Conservation (phyloP, 2,888 invertebrate species). For the Apamea monoglypha region DNA sequence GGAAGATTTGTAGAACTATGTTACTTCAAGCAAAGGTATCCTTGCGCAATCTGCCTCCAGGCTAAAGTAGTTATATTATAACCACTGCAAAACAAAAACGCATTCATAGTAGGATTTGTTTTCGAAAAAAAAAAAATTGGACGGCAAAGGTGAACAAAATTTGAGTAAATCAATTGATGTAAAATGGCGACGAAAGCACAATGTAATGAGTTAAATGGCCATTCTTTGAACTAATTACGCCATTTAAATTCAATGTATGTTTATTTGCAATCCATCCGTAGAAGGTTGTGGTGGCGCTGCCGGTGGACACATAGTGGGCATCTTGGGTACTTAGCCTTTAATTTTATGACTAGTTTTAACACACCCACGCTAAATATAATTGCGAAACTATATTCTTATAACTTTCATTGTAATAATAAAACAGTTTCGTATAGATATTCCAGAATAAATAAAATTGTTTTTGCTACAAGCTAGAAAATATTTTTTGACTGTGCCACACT, state of each 20-base stretch:
- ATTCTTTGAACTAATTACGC: neutral
- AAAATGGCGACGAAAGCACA: neutral
- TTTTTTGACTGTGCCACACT: conserved; percentile 29
- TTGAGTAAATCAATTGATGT: neutral
- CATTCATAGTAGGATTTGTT: neutral
- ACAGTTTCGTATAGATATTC: neutral
- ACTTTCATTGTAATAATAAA: neutral
- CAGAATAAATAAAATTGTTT: neutral
- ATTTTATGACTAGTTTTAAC: neutral
- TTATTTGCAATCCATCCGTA: neutral
- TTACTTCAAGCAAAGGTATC: neutral
- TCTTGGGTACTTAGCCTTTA: neutral
- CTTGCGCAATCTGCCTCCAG: neutral
- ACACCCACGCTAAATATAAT: neutral
- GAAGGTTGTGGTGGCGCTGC: neutral
- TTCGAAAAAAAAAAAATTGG: too few relatives aligned
- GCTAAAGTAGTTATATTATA: neutral
- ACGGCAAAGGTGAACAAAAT: neutral
- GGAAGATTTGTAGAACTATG: too few relatives aligned
- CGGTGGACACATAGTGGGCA: neutral
- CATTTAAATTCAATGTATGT: conserved; percentile 4
- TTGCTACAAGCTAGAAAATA: conserved; percentile 14
- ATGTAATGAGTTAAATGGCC: neutral
- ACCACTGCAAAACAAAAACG: neutral
- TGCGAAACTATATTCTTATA: neutral